phyloP scores from a whole-genome alignment of 2,888 invertebrate species.

The Athripsodes cinereus region DNA sequence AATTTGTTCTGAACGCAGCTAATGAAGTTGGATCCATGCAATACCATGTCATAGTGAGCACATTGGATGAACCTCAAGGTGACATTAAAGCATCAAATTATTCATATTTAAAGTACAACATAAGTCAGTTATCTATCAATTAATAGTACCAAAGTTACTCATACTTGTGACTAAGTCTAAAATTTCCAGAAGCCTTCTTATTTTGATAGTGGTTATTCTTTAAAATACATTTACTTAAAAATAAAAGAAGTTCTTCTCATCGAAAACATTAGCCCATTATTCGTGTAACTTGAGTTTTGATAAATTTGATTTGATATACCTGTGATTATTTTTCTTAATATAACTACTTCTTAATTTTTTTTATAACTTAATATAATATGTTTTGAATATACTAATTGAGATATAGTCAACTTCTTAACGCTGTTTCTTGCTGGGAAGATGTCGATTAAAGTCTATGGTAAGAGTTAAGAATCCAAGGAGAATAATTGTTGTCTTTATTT shows the following conservation, averaged over 20 bases:
- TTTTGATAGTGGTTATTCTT: too few species aligned
- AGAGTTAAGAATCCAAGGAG: neutral
- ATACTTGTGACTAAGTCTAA: too few species aligned
- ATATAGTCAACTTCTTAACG: constrained; percentile 22
- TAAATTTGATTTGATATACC: too few species aligned
- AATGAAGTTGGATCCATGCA: constrained; percentile 63
- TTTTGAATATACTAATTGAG: constrained; percentile 19
- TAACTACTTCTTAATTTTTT: too few species aligned
- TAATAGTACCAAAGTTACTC: too few species aligned
- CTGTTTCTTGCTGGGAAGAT: constrained; percentile 23
- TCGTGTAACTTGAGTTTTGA: too few species aligned
- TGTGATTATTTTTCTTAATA: too few species aligned
- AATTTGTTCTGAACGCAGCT: constrained; percentile 59
- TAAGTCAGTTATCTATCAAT: too few species aligned
- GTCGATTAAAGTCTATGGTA: constrained; percentile 23
- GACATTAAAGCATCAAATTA: constrained; percentile 1
- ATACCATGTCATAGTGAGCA: constrained; percentile 65
- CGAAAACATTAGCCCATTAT: too few species aligned
- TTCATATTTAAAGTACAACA: neutral
- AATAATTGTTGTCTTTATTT: neutral
- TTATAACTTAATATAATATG: neutral
- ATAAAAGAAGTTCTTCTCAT: too few species aligned
- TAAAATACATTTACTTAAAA: too few species aligned
- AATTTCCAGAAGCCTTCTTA: too few species aligned
- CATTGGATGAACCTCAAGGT: constrained; percentile 56